Conservation (phyloP, 1,140 invertebrate species). For the Drosophila malerkotliana region DNA sequence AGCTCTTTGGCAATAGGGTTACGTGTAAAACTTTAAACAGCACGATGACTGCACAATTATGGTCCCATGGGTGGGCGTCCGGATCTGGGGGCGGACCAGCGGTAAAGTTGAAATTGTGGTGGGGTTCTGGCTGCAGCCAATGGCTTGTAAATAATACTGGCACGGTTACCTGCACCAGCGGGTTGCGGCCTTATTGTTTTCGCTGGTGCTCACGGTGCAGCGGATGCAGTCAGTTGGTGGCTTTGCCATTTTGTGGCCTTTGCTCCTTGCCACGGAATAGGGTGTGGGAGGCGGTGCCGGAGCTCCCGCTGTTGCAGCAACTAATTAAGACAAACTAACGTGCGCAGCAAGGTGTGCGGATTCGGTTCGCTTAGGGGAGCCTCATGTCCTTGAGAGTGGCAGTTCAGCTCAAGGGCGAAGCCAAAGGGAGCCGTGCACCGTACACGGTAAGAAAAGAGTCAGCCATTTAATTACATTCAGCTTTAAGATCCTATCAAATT, state of each 20-base stretch:
- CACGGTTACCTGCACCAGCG: slow-evolving; percentile 32
- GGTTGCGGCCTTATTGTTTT: slow-evolving; percentile 30
- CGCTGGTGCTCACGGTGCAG: slow-evolving; percentile 18
- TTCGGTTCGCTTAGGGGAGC: slow-evolving; percentile 12
- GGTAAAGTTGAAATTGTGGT: slow-evolving; percentile 39
- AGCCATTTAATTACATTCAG: neutral
- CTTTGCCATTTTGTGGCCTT: slow-evolving; percentile 46
- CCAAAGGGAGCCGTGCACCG: slow-evolving; percentile 3
- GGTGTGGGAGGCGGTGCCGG: slow-evolving; percentile 16
- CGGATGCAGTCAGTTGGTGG: slow-evolving; percentile 28
- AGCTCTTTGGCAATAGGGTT: slow-evolving; percentile 51
- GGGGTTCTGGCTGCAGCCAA: slow-evolving; percentile 62
- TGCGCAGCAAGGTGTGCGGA: slow-evolving; percentile 26
- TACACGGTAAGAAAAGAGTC: neutral
- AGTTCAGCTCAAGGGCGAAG: slow-evolving; percentile 56
- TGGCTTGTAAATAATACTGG: slow-evolving; percentile 75
- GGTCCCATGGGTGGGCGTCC: slow-evolving; percentile 4
- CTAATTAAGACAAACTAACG: slow-evolving; percentile 81
- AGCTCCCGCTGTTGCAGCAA: slow-evolving; percentile 44
- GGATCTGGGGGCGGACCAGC: slow-evolving; percentile 1
- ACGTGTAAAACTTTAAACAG: slow-evolving; percentile 68
- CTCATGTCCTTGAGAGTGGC: slow-evolving; percentile 57
- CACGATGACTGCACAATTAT: slow-evolving; percentile 74
- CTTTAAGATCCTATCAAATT: neutral
- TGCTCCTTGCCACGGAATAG: slow-evolving; percentile 32